phyloP scores from a whole-genome alignment of 2,888 invertebrate species.

The Brachynemurus nebulosus region DNA sequence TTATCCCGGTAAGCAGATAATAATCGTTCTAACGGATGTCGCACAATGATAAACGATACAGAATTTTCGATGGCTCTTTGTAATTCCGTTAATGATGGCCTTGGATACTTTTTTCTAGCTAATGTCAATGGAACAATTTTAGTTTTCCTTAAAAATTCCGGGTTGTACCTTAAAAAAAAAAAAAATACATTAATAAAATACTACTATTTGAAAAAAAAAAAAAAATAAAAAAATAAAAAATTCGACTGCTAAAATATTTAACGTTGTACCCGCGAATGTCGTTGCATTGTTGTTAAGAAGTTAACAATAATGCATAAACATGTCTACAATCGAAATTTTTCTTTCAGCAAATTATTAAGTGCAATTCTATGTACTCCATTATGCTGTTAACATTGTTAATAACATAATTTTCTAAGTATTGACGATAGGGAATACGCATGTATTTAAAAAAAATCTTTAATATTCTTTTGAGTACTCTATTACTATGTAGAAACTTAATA shows the following conservation, averaged over 20 bases:
- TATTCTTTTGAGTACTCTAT: too few relatives aligned
- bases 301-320: too few relatives aligned
- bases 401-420: too few relatives aligned
- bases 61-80: conserved; percentile 61
- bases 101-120: conserved; percentile 65
- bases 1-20: conserved; percentile 76
- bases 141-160: conserved; percentile 60
- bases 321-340: too few relatives aligned
- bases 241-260: not conserved
- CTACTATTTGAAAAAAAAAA: too few relatives aligned
- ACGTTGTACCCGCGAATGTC: not conserved
- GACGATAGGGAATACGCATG: too few relatives aligned
- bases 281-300: not conserved
- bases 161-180: conserved; percentile 42
- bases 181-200: too few relatives aligned
- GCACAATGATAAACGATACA: conserved; percentile 65
- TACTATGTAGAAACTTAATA: too few relatives aligned
- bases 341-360: too few relatives aligned
- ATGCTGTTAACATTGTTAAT: too few relatives aligned
- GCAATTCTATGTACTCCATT: too few relatives aligned
- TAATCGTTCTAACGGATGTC: conserved; percentile 68
- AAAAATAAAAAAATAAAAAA: not conserved
- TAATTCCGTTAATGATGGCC: conserved; percentile 56
- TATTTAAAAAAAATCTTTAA: too few relatives aligned
- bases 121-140: conserved; percentile 64